Base-by-base conservation (phyloP, 2,888 invertebrate species). In the Rhingia campestris region DNA sequence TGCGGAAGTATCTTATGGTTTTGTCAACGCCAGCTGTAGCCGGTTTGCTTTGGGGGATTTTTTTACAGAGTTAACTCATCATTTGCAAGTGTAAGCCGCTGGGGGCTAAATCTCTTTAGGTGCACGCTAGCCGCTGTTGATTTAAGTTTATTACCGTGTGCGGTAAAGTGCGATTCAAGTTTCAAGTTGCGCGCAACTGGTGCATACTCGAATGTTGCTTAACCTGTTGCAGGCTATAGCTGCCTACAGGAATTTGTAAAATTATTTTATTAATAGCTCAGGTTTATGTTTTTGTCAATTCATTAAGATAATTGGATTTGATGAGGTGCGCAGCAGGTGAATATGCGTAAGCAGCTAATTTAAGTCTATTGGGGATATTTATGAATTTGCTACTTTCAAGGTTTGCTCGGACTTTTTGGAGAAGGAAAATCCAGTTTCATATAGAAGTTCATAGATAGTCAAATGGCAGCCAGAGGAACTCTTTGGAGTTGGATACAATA, bases 1-100 rank as follows among this genome's bases (percentile, higher is more conserved):
- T 69, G 77, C 67, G 81, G 81, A 77, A 81, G 72, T 69, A 54
- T 77, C 59, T 66, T 75, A 75, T 66, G 59, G 74, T 66, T 75
- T 61, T 53, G 67, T 53, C 59, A 67, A 59, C 33, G 30, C 47
- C 22, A 67, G 12, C 43, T 30, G 47, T 9, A 30, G 5, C 9
- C 10, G 47, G 12, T 22, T 47, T 22, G 30, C 22, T 22, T 49
- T 4, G 49, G 49, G 51, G 41, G 37, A 6, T 12, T 35, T 14
- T 47, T 10, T 39, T 32, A 47, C 2, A 37, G 6, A 14, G 39
- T 41, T 58, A 39, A 51, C 41, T 49, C 58, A 45, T 69, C 41
- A 56, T 58, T 14, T 33, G 12, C n/a, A 39, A 22, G 6, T 59
- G 41, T 58, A 22, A 22, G 22, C 22, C 22, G 41, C 41, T 41